A percentile compares a stretch with the other conserved stretches of the same genome.
Evolutionary conservation across 2,888 invertebrate genomes (phyloP).

Genomic region (Epicampocera succincta): DNA sequence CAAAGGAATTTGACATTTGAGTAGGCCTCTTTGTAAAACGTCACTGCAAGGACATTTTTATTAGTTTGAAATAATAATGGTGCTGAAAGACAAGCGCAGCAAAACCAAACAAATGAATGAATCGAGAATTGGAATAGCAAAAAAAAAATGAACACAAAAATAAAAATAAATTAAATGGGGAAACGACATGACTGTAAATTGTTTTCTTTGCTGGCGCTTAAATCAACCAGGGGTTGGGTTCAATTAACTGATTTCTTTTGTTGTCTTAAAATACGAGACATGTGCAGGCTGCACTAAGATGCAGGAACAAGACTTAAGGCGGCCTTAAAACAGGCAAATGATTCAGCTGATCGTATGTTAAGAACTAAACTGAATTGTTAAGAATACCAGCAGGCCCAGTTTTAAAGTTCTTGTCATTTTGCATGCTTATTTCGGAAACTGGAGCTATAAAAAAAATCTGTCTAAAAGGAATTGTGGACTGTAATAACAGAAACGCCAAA

Average conservation of each 20-base stretch:
- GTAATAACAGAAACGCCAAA: too few species aligned
- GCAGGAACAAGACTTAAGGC: too few species aligned
- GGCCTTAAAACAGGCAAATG: too few species aligned
- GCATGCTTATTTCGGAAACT: too few species aligned
- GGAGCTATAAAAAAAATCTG: too few species aligned
- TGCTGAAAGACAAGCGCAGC: constrained; percentile 53
- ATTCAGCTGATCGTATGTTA: too few species aligned
- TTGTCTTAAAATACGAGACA: neutral
- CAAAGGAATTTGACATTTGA: constrained; percentile 71
- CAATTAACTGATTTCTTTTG: constrained; percentile 21
- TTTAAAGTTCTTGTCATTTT: too few species aligned
- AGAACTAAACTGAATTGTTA: too few species aligned
- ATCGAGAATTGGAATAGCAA: too few species aligned
- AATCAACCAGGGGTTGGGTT: constrained; percentile 10
- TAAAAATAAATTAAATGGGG: constrained; percentile 26
- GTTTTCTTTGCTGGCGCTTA: constrained; percentile 23
- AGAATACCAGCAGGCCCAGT: too few species aligned
- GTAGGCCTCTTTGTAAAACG: constrained; percentile 70
- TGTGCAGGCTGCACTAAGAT: too few species aligned
- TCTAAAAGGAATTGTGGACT: too few species aligned
- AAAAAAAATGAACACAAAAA: neutral
- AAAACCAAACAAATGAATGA: constrained; percentile 24
- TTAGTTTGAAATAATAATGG: constrained; percentile 59
- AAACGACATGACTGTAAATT: constrained; percentile 53
- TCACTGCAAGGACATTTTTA: constrained; percentile 69